Evolutionary conservation across 2,888 invertebrate genomes (phyloP).

Genomic region (Formica aserva): DNA sequence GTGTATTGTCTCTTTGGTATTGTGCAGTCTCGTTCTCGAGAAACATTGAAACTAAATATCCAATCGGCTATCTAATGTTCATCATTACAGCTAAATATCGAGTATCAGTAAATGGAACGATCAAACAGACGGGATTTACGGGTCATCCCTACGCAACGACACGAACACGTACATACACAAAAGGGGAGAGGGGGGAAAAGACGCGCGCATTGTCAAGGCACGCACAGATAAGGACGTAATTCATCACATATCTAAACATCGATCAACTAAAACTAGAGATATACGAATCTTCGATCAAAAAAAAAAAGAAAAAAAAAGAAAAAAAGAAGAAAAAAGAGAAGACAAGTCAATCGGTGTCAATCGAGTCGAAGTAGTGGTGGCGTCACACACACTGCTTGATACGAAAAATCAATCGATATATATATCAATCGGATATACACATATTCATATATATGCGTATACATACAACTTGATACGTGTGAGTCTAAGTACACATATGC

Average conservation of each 20-base stretch:
- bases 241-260: constrained; percentile 80
- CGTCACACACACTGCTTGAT: constrained; percentile 66
- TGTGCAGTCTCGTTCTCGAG: constrained; percentile 53
- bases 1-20: constrained; percentile 53
- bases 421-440: constrained; percentile 43
- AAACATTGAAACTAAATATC: constrained; percentile 54
- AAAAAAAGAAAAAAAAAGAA: constrained; percentile 41
- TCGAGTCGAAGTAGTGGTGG: constrained; percentile 40
- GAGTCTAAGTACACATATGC: constrained; percentile 56
- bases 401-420: constrained; percentile 51
- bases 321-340: constrained; percentile 14
- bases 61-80: constrained; percentile 51
- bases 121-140: constrained; percentile 50
- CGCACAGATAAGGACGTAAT: constrained; percentile 65
- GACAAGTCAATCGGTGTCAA: constrained; percentile 58
- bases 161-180: constrained; percentile 62
- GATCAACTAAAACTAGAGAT: constrained; percentile 77
- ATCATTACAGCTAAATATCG: constrained; percentile 50
- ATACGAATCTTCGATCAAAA: constrained; percentile 57
- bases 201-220: constrained; percentile 68
- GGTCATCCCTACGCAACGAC: constrained; percentile 57
- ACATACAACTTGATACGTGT: constrained; percentile 61
- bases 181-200: constrained; percentile 21
- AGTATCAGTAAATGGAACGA: constrained; percentile 32
- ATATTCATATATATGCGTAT: constrained; percentile 57